These are phyloP conservation scores for Manis crassicaudata DNA, from an alignment of 2,797 vertebrate species.

Conservation along the genomic window DNA sequence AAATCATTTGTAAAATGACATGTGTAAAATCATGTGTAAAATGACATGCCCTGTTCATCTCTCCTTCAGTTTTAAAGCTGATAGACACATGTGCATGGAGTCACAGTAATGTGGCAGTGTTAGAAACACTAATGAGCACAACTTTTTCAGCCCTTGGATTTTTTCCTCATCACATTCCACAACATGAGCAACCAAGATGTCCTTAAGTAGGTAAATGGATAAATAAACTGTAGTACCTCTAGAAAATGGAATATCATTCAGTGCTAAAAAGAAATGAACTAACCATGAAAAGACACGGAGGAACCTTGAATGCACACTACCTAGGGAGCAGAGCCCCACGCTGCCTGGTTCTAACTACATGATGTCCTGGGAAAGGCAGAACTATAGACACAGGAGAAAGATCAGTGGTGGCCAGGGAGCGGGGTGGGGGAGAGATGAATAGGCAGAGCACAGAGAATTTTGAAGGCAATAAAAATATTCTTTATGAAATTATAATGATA, in stretches of 20 bases:
- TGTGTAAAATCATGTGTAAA: conserved; percentile 15
- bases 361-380: background rate
- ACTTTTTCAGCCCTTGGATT: background rate
- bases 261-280: background rate
- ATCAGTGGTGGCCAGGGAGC: background rate
- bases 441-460: background rate
- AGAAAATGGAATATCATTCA: background rate
- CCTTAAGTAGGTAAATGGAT: background rate
- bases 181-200: background rate
- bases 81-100: background rate
- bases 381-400: background rate
- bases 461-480: background rate
- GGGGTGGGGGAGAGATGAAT: background rate
- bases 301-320: background rate
- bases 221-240: background rate
- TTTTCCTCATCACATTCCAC: background rate
- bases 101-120: background rate
- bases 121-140: background rate
- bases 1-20: background rate
- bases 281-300: background rate
- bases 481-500: background rate
- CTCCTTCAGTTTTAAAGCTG: background rate
- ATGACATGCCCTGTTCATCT: background rate
- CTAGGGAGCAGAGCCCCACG: background rate
- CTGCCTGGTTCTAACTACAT: background rate